Conservation (phyloP, 1,140 invertebrate species). For the Formica selysi region DNA sequence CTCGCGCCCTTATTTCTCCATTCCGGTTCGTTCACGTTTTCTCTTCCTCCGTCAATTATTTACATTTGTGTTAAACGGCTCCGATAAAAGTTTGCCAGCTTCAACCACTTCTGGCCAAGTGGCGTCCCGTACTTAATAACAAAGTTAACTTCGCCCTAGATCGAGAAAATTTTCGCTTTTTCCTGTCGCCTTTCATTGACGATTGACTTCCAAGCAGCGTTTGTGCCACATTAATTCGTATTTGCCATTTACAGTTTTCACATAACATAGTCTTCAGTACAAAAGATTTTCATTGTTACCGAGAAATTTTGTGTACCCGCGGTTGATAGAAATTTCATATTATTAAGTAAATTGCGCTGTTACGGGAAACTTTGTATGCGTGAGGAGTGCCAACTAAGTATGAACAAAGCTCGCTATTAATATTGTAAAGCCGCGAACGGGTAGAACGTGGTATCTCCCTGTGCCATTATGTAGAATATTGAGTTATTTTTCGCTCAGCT, state of each 20-base stretch:
- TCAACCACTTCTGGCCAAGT: slow-evolving; percentile 43
- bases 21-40: slow-evolving; percentile 59
- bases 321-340: slow-evolving; percentile 27
- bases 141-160: slow-evolving; percentile 66
- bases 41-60: slow-evolving; percentile 57
- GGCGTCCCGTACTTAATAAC: slow-evolving; percentile 63
- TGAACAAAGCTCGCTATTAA: slow-evolving; percentile 38
- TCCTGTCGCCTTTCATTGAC: slow-evolving; percentile 24
- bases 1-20: slow-evolving; percentile 35
- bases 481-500: slow-evolving; percentile 32
- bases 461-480: slow-evolving; percentile 25
- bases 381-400: slow-evolving; percentile 42
- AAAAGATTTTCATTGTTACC: slow-evolving; percentile 7
- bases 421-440: slow-evolving; percentile 30
- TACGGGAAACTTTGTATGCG: slow-evolving; percentile 32
- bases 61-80: slow-evolving; percentile 64
- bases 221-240: slow-evolving; percentile 13
- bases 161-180: slow-evolving; percentile 52
- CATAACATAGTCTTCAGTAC: neutral
- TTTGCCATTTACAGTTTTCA: slow-evolving; percentile 28
- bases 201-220: slow-evolving; percentile 11
- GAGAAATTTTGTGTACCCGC: neutral
- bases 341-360: slow-evolving; percentile 42
- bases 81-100: slow-evolving; percentile 64
- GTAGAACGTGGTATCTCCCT: slow-evolving; percentile 8